phyloP scores from a whole-genome alignment of 2,888 invertebrate genomes.

The Sericinus montela region DNA sequence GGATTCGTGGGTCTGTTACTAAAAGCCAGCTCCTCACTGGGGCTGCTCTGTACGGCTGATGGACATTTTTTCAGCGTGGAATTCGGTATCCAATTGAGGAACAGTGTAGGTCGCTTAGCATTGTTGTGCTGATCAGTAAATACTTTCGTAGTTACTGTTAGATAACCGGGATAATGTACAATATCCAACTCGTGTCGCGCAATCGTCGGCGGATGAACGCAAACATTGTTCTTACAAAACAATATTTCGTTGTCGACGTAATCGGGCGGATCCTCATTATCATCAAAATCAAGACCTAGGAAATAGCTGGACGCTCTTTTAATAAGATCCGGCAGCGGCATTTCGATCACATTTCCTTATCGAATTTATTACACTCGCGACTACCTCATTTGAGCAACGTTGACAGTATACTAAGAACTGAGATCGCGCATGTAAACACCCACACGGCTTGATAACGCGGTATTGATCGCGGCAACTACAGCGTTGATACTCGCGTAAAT shows the following conservation, averaged over 20 bases:
- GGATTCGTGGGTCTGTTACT: slow-evolving; percentile 47
- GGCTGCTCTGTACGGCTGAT: slow-evolving; percentile 82
- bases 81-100: slow-evolving; percentile 97
- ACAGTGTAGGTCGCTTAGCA: slow-evolving; percentile 87
- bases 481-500: slow-evolving; percentile 34
- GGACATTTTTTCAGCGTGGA: slow-evolving; percentile 92
- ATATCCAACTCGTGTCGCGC: slow-evolving; percentile 90
- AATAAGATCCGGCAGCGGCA: slow-evolving; percentile 88
- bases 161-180: slow-evolving; percentile 94
- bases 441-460: slow-evolving; percentile 68
- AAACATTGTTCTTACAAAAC: slow-evolving; percentile 97
- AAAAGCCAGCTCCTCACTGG: slow-evolving; percentile 60
- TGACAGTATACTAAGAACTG: slow-evolving; percentile 48
- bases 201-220: slow-evolving; percentile 95
- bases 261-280: slow-evolving; percentile 78
- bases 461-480: slow-evolving; percentile 66
- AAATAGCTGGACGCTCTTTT: slow-evolving; percentile 90
- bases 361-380: slow-evolving; percentile 42
- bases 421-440: slow-evolving; percentile 68
- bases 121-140: slow-evolving; percentile 88
- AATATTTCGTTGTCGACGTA: slow-evolving; percentile 92
- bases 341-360: slow-evolving; percentile 69
- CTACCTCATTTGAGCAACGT: slow-evolving; percentile 55
- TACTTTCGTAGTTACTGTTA: slow-evolving; percentile 92
- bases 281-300: slow-evolving; percentile 83